phyloP scores from a whole-genome alignment of 2,888 invertebrate species.

The Gari tellinella region DNA sequence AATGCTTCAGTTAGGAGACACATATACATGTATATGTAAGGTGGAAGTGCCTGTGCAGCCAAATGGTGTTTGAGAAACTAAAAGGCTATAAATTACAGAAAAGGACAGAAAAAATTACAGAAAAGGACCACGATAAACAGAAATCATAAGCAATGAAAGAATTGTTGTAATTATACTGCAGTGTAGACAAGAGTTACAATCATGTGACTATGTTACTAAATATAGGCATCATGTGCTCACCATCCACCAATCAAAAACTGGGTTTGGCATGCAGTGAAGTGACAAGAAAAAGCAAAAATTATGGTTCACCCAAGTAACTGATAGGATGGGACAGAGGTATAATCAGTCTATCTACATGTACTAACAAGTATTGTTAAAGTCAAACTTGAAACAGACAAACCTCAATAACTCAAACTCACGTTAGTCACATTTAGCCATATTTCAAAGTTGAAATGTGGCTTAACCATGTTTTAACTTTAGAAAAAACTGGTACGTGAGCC shows the following conservation, averaged over 20 bases:
- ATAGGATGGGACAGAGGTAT: no score
- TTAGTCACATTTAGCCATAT: no score
- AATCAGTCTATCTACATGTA: no score
- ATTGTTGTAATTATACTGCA: conserved; percentile 22
- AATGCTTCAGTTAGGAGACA: conserved; percentile 8
- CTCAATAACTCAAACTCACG: no score
- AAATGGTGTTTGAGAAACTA: conserved; percentile 8
- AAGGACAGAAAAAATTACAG: conserved; percentile 12
- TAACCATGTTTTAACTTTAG: no score
- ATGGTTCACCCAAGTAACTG: no score
- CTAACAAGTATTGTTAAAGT: no score
- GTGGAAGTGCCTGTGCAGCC: conserved; percentile 9
- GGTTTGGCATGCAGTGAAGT: conserved; percentile 61
- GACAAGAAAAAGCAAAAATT: conserved; percentile 13
- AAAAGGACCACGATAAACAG: conserved; percentile 10
- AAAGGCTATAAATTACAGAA: conserved; percentile 5
- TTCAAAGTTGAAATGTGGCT: no score
- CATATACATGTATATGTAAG: neutral
- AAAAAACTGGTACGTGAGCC: no score
- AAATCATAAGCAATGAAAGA: conserved; percentile 29
- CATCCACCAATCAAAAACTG: conserved; percentile 53
- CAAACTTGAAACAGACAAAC: no score
- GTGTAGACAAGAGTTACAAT: conserved; percentile 48
- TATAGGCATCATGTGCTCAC: conserved; percentile 46
- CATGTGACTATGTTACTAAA: conserved; percentile 58